phyloP scores from a whole-genome alignment of 1,140 invertebrate genomes.

The Pemphigus obesinymphae region DNA sequence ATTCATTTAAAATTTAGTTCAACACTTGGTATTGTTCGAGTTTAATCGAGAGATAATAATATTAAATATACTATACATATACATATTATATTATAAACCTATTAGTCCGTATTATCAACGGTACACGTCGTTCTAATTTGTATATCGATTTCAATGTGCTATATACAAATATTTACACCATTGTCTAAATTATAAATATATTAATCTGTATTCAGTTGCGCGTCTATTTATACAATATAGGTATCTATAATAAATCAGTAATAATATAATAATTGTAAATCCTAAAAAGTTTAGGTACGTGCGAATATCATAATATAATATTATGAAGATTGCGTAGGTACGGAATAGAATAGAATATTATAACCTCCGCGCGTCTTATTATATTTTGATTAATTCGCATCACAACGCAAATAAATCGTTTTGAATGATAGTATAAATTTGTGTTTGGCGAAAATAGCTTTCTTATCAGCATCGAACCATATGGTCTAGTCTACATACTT shows the following conservation, averaged over 20 bases:
- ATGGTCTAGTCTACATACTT: neutral
- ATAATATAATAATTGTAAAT: neutral
- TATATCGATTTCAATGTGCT: neutral
- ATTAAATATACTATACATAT: too few relatives aligned
- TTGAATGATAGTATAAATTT: neutral
- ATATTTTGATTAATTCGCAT: slow-evolving; percentile 3
- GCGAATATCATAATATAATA: neutral
- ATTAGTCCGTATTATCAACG: too few relatives aligned
- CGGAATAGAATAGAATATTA: neutral
- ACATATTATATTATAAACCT: neutral
- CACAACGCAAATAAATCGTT: neutral
- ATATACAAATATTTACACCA: too few relatives aligned
- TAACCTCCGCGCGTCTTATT: neutral
- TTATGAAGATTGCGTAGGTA: neutral
- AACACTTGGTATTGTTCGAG: too few relatives aligned
- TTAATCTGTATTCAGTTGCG: slow-evolving; percentile 1
- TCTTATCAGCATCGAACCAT: neutral
- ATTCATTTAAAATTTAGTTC: neutral
- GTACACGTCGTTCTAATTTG: neutral
- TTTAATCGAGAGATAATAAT: too few relatives aligned
- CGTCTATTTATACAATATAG: too few relatives aligned
- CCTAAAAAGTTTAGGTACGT: neutral
- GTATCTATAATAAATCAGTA: too few relatives aligned
- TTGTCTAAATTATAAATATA: neutral
- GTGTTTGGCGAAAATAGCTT: neutral